Conservation (phyloP, 1,140 invertebrate genomes). For the Sarcophaga peregrina region DNA sequence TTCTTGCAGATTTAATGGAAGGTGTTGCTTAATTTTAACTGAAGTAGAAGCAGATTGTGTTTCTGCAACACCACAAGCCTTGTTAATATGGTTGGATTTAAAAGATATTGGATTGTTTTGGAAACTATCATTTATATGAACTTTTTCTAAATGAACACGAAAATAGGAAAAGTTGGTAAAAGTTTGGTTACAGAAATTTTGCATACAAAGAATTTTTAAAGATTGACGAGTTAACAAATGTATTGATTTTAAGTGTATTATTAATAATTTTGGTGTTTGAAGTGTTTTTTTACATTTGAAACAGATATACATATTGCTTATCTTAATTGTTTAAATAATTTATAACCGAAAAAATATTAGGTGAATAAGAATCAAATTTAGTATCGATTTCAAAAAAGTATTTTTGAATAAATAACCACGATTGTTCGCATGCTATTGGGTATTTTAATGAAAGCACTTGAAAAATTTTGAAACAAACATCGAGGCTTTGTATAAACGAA, state of each 20-base stretch:
- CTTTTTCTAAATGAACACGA: conserved; percentile 1
- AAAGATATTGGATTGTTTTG: too few species aligned
- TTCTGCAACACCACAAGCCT: too few species aligned
- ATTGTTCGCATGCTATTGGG: not conserved
- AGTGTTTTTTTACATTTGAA: not conserved
- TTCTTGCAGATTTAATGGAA: too few species aligned
- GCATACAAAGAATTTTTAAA: too few species aligned
- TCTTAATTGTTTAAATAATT: not conserved
- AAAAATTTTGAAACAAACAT: too few species aligned
- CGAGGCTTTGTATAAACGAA: too few species aligned
- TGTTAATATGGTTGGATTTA: too few species aligned
- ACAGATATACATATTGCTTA: not conserved
- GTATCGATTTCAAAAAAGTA: not conserved
- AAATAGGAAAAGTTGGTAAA: conserved; percentile 12
- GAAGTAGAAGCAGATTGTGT: too few species aligned
- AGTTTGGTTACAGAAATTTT: conserved; percentile 3
- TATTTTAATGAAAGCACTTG: not conserved
- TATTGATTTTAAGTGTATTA: too few species aligned
- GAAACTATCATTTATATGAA: not conserved
- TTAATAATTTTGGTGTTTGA: too few species aligned
- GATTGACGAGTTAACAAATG: too few species aligned
- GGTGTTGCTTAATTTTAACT: too few species aligned
- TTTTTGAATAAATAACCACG: not conserved
- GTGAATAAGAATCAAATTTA: not conserved
- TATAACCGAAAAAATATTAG: not conserved